Conservation (phyloP, 2,113 vertebrate genomes). For the Stegastes partitus region DNA sequence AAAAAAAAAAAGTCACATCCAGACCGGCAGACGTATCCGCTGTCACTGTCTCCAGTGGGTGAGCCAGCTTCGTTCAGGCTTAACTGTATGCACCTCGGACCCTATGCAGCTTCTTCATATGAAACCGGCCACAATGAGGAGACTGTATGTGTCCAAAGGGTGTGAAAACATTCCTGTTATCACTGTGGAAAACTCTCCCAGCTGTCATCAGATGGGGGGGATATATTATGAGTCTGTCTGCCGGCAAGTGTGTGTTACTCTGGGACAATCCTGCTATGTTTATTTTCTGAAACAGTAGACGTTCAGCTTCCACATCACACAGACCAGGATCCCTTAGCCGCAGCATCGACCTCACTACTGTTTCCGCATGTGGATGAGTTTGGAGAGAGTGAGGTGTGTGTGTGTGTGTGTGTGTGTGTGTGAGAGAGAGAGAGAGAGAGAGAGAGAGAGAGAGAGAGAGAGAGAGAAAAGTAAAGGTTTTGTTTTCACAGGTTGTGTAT, state of each 20-base stretch:
- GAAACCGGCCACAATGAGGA: constrained; percentile 59
- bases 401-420: constrained; percentile 47
- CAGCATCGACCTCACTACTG: constrained; percentile 71
- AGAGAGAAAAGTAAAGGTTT: constrained; percentile 38
- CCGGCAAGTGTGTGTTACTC: constrained; percentile 75
- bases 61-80: constrained; percentile 34
- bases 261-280: constrained; percentile 81
- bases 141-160: constrained; percentile 73
- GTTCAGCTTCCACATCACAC: constrained; percentile 77
- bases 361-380: constrained; percentile 63
- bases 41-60: constrained; percentile 39
- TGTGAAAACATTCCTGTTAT: constrained; percentile 84
- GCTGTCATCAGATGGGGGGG: constrained; percentile 78
- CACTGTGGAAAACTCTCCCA: constrained; percentile 79
- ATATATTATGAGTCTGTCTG: constrained; percentile 82
- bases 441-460: background rate
- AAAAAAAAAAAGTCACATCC: constrained; percentile 44
- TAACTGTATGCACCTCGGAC: constrained; percentile 35
- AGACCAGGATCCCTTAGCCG: constrained; percentile 67
- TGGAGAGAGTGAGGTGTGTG: constrained; percentile 43
- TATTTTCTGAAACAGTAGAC: constrained; percentile 83
- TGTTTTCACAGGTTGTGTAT: constrained; percentile 49
- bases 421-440: constrained; percentile 26
- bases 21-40: constrained; percentile 40
- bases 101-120: constrained; percentile 50